A percentile compares a stretch with the other conserved stretches of the same genome.
These are phyloP conservation scores for Gallinago paraguaiae DNA, from an alignment of 2,113 vertebrate species.

Conservation along the genomic window DNA sequence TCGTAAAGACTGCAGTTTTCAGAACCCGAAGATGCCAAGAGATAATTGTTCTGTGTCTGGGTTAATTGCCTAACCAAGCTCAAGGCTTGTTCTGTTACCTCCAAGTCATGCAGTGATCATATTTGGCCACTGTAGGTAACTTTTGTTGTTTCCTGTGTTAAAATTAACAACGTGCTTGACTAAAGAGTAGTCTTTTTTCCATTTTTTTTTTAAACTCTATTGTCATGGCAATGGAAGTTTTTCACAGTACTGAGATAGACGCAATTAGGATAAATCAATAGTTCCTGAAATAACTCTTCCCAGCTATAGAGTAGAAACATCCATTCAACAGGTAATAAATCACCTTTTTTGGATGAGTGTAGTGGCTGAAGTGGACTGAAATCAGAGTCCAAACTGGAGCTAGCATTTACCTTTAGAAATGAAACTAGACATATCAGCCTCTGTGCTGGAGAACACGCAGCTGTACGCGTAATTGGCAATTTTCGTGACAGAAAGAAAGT, in stretches of 20 bases:
- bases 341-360: not conserved
- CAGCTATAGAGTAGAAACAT: not conserved
- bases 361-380: not conserved
- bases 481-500: not conserved
- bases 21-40: not conserved
- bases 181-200: not conserved
- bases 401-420: not conserved
- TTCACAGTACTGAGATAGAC: not conserved
- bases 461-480: accelerated
- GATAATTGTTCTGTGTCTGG: accelerated
- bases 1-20: not conserved
- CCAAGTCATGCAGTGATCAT: accelerated
- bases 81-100: not conserved
- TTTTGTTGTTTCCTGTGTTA: not conserved
- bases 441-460: not conserved
- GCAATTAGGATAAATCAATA: not conserved
- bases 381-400: not conserved
- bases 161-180: not conserved
- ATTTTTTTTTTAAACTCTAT: not conserved
- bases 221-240: not conserved
- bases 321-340: not conserved
- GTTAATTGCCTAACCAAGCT: not conserved
- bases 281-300: not conserved
- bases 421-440: not conserved
- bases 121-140: not conserved